Percentiles rank a stretch among this genome's conserved stretches.
Evolutionary conservation across 2,113 vertebrate species (phyloP).

Genomic region (Catharus fuscescens): DNA sequence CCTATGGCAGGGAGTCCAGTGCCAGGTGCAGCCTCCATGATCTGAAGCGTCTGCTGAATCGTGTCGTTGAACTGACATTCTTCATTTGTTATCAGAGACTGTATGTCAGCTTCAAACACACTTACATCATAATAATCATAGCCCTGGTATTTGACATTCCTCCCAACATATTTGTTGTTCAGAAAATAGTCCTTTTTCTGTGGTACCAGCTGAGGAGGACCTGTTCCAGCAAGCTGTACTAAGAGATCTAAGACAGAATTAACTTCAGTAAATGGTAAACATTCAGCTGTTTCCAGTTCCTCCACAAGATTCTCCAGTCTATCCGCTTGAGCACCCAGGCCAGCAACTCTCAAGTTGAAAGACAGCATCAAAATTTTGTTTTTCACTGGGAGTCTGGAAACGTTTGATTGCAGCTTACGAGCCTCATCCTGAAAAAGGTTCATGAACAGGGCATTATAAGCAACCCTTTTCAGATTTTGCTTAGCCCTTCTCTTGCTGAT

Average conservation of each 20-base stretch:
- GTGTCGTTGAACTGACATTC: conserved; percentile 80
- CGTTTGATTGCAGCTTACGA: conserved; percentile 46
- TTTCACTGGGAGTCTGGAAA: conserved; percentile 78
- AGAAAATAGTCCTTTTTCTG: conserved; percentile 86
- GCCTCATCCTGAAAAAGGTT: conserved; percentile 85
- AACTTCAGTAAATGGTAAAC: conserved; percentile 73
- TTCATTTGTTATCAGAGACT: conserved; percentile 80
- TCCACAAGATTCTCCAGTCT: conserved; percentile 87
- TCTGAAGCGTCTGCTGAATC: conserved; percentile 76
- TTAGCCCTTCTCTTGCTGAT: conserved; percentile 76
- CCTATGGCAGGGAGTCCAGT: conserved; percentile 83
- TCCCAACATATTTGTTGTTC: conserved; percentile 80
- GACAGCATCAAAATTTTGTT: conserved; percentile 94
- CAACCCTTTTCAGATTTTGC: conserved; percentile 79
- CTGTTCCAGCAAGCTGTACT: conserved; percentile 87
- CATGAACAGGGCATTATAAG: conserved; percentile 84
- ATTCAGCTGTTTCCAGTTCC: conserved; percentile 68
- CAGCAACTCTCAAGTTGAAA: conserved; percentile 89
- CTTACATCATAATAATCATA: conserved; percentile 89
- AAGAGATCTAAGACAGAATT: conserved; percentile 86
- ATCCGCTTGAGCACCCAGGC: conserved; percentile 86
- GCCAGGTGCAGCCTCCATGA: conserved; percentile 90
- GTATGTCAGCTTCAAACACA: conserved; percentile 83
- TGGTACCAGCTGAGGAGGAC: conserved; percentile 78
- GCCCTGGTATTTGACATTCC: conserved; percentile 80